phyloP scores from a whole-genome alignment of 37 sponge, comb jelly and placozoan genomes.

The Haliclona indistincta region DNA sequence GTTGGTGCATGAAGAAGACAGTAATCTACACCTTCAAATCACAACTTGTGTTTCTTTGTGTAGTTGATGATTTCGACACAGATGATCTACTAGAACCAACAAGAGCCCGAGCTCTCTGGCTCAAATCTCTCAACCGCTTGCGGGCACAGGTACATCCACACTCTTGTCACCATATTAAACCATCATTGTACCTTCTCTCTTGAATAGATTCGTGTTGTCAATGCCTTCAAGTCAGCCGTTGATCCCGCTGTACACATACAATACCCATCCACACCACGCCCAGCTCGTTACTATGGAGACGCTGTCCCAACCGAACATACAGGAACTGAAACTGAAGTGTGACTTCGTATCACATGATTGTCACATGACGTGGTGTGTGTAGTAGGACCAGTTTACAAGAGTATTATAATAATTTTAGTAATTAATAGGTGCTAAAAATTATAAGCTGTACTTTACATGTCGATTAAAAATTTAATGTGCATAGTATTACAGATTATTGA shows the following conservation, averaged over 20 bases:
- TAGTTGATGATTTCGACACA: too few relatives aligned
- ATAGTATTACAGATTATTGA: too few relatives aligned
- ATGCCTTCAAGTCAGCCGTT: slow-evolving; percentile 77
- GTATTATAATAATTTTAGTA: too few relatives aligned
- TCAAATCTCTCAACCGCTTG: slow-evolving; percentile 63
- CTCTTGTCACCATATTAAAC: background rate
- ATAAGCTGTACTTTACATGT: too few relatives aligned
- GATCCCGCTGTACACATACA: background rate
- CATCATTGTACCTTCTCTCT: background rate
- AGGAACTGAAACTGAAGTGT: slow-evolving; percentile 47
- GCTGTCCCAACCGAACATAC: too few relatives aligned
- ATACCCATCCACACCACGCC: slow-evolving; percentile 25
- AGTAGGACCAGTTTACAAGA: too few relatives aligned
- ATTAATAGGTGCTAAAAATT: too few relatives aligned
- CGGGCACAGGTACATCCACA: slow-evolving; percentile 61
- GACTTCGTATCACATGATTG: background rate
- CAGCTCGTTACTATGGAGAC: slow-evolving; percentile 13
- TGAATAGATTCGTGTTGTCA: slow-evolving; percentile 85
- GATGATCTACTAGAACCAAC: too few relatives aligned
- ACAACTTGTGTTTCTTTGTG: background rate
- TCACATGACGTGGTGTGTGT: too few relatives aligned
- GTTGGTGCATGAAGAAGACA: too few relatives aligned
- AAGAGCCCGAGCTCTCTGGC: slow-evolving; percentile 68
- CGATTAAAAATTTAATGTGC: too few relatives aligned
- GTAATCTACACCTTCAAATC: background rate